Evolutionary conservation across 2,888 invertebrate species (phyloP).

Genomic region (Sphinx pinastri): DNA sequence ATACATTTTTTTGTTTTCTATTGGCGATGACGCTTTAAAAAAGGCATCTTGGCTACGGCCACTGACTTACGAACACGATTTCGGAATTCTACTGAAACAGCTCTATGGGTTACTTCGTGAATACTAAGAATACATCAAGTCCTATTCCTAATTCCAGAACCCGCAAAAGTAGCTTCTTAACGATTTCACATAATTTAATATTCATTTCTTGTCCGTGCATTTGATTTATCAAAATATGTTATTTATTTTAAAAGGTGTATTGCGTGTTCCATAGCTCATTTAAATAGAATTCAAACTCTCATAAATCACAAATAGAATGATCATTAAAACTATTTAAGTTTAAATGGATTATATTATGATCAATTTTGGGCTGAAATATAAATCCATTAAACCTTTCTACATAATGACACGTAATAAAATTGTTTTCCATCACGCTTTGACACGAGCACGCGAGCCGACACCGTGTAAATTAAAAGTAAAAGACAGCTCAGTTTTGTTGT

Average conservation of each 20-base stretch:
- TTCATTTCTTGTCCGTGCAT: background rate
- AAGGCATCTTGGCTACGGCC: no score
- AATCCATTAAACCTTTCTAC: constrained; percentile 21
- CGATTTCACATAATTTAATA: background rate
- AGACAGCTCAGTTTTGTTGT: no score
- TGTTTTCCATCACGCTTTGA: constrained; percentile 17
- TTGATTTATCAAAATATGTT: background rate
- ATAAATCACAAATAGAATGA: constrained; percentile 13
- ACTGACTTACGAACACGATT: no score
- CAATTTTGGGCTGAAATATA: constrained; percentile 20
- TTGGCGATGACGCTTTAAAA: no score
- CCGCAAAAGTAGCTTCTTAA: background rate
- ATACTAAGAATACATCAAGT: no score
- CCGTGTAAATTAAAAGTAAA: background rate
- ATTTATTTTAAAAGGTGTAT: background rate
- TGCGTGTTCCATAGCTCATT: background rate
- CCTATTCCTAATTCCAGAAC: no score
- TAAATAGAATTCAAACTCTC: constrained; percentile 1
- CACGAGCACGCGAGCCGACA: constrained; percentile 14
- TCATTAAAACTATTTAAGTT: constrained; percentile 21
- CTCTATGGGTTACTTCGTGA: no score
- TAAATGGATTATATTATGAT: constrained; percentile 19
- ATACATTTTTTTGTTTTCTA: no score
- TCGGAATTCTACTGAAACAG: no score
- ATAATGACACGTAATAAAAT: constrained; percentile 26